phyloP scores from a whole-genome alignment of 2,888 invertebrate species.

The Mesorhabditis spiculigera region DNA sequence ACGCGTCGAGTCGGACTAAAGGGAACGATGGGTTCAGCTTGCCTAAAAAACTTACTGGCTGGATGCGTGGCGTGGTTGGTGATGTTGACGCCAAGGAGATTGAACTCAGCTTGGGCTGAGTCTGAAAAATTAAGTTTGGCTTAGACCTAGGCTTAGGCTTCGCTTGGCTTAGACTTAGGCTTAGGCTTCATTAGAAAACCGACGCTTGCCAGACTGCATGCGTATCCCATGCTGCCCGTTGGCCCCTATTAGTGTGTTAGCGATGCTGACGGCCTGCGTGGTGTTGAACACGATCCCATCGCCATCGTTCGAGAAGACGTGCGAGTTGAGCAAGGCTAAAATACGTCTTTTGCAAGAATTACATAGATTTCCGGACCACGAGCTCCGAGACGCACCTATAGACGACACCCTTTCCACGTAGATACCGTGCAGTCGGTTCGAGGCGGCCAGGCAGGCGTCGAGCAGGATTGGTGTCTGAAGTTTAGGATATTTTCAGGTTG shows the following conservation, averaged over 20 bases:
- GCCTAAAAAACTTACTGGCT: neutral
- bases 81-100: neutral
- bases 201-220: neutral
- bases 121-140: neutral
- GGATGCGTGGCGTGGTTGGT: neutral
- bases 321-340: neutral
- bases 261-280: neutral
- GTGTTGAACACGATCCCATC: neutral
- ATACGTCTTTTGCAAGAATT: neutral
- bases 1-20: conserved; percentile 1
- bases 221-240: neutral
- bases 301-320: neutral
- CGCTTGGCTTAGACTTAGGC: neutral
- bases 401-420: neutral
- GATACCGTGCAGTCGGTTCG: neutral
- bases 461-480: conserved; percentile 4
- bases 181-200: too few species aligned
- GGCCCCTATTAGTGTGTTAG: neutral
- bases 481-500: too few species aligned
- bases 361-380: neutral
- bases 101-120: neutral
- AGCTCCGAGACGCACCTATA: neutral
- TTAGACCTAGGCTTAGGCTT: too few species aligned
- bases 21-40: neutral
- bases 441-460: neutral